Conservation (phyloP, 2,113 vertebrate species). For the Sitta europaea region DNA sequence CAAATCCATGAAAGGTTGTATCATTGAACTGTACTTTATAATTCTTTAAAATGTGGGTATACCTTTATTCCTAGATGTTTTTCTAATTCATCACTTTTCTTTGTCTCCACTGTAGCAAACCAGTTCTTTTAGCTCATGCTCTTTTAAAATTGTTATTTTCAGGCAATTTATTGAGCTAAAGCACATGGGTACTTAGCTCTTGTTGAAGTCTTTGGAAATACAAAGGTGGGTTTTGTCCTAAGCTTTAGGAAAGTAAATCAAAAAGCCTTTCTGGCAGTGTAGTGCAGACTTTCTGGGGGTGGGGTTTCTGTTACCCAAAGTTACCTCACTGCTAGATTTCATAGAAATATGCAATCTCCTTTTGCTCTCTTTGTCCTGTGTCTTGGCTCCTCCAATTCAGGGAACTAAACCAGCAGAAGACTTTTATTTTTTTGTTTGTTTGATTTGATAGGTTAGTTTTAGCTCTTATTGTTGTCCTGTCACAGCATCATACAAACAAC, state of each 20-base stretch:
- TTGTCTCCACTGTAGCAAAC: neutral
- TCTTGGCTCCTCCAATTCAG: neutral
- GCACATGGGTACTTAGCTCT: neutral
- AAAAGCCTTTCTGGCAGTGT: neutral
- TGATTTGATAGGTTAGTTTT: neutral
- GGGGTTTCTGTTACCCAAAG: neutral
- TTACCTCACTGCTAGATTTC: neutral
- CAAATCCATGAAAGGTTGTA: constrained; percentile 53
- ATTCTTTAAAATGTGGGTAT: neutral
- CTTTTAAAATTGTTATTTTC: neutral
- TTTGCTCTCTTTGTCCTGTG: neutral
- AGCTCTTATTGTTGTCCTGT: neutral
- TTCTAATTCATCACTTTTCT: neutral
- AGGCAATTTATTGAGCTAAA: neutral
- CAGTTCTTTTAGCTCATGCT: neutral
- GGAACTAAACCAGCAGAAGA: neutral
- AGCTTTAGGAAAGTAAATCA: neutral
- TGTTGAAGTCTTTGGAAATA: neutral
- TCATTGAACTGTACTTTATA: neutral
- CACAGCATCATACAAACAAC: neutral
- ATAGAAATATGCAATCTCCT: neutral
- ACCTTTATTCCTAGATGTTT: neutral
- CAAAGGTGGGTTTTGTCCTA: neutral
- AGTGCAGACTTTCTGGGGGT: neutral
- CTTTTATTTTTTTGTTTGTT: neutral